These are phyloP conservation scores for Monochamus alternatus DNA, from an alignment of 2,888 invertebrate species.

Conservation along the genomic window DNA sequence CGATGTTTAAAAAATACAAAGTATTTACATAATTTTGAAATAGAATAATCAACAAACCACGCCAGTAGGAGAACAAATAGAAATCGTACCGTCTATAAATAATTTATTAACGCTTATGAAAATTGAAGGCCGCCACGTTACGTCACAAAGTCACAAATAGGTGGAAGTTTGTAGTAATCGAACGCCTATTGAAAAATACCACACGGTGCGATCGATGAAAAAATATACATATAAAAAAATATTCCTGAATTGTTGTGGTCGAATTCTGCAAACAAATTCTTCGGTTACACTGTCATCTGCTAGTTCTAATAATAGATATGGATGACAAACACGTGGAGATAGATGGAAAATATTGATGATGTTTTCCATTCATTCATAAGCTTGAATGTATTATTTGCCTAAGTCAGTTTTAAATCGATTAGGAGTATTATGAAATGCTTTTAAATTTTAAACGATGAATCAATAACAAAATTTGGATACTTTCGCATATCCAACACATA, in stretches of 20 bases:
- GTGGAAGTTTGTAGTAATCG: conserved; percentile 29
- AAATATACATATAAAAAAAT: conserved; percentile 1
- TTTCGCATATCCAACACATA: no score
- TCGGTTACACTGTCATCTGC: neutral
- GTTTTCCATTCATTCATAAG: neutral
- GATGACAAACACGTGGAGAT: neutral
- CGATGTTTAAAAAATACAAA: neutral
- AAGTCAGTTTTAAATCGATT: no score
- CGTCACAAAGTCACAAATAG: conserved; percentile 34
- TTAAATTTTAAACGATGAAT: no score
- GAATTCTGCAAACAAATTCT: conserved; percentile 4
- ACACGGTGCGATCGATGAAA: neutral
- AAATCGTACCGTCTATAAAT: conserved; percentile 18
- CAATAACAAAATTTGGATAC: no score
- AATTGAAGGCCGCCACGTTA: conserved; percentile 38
- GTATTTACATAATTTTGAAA: conserved; percentile 1
- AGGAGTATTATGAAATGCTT: no score
- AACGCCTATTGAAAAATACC: conserved; percentile 29
- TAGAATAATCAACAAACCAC: neutral
- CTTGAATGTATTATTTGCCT: no score
- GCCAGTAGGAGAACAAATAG: conserved; percentile 4
- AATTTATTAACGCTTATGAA: conserved; percentile 31
- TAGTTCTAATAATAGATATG: neutral
- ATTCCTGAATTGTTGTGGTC: conserved; percentile 12
- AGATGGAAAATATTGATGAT: neutral